Evolutionary conservation across 2,113 vertebrate genomes (phyloP), one percentile per base, ranked within the genome.

Genomic region (Cyrtonyx montezumae): DNA sequence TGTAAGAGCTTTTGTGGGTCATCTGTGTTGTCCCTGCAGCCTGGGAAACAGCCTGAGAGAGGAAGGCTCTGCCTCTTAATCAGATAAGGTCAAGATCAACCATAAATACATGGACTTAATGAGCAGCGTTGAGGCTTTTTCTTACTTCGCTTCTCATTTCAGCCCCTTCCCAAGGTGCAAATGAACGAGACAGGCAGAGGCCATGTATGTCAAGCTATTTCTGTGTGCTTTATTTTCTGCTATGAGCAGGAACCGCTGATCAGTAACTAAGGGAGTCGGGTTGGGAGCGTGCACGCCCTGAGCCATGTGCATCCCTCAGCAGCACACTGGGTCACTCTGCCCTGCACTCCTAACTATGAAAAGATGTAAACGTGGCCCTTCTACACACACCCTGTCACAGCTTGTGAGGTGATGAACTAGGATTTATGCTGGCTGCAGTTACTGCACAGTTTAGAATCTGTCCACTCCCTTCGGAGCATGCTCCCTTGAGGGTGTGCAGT

Each of bases 11-110:
- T 87, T 78, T 56, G 16, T 11, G 68, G 71, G 19, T 45, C 18
- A 45, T 30, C 46, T 78, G 51, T 2, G 1, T 49, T 70, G 71
- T 16, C 15, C 46, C 76, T 81, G 45, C 61, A 69, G 67, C 69
- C 79, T 51, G 66, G 65, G 46, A 55, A 80, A 46, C 43, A 46
- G 58, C 34, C 37, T 26, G 74, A 93, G 83, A 81, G 49, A 37
- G 14, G n/a, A 81, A 88, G 62, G 62, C 56, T 89, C 70, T 93
- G 53, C 13, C 70, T 81, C 53, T 87, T 94, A 84, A 79, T 79
- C 73, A 87, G 75, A 53, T 95, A 68, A 88, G 58, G 58, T 93
- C 88, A 93, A 68, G 84, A 81, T 49, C 74, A 87, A 86, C 83
- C 86, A 92, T 76, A 92, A 92, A 84, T 88, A 76, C 45, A 58